Evolutionary conservation across 2,888 invertebrate genomes (phyloP), one percentile per base, ranked within the genome.

Genomic region (Pterostichus madidus): DNA sequence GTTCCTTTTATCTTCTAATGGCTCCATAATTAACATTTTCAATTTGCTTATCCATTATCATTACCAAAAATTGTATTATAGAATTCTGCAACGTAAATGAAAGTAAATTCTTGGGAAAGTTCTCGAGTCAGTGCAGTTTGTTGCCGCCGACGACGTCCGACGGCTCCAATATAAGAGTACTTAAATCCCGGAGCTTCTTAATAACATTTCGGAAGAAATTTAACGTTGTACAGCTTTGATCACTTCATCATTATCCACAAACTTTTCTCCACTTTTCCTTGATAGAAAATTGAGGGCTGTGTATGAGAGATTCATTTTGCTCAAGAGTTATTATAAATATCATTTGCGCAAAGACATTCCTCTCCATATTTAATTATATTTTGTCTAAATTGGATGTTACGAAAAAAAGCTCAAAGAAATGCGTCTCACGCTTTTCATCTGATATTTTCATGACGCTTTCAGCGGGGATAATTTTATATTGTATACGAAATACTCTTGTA

Each of bases 241-340:
- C 64, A 64, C 64, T 64, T 64, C 64, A 64, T 64, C 64, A 64
- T 64, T 64, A 64, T 64, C 64, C 64, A n/a, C 31, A 64, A 64
- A 64, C 64, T 64, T 64, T 59, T 64, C 11, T 31, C 35, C 35
- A 64, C 13, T 64, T 13, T 35, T 13, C 59, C n/a, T 59, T 59
- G 59, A 59, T 64, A 4, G 64, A 64, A 64, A 64, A 64, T 64
- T 64, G 31, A 5, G 10, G 10, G 11, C 35, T 64, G 64, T 64
- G 64, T 59, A 59, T 59, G 59, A 24, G 31, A 59, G 31, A 59
- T 31, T 15, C 59, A 31, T 31, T 10, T 59, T 59, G 15, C 59
- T 64, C 64, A 35, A 13, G 35, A 35, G 64, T 64, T 64, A 13
- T 64, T 64, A 64, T 64, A 64, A 64, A 64, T 64, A 35, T 39